These are phyloP conservation scores for Picus viridis DNA, from an alignment of 2,797 vertebrate genomes.

Conservation along the genomic window DNA sequence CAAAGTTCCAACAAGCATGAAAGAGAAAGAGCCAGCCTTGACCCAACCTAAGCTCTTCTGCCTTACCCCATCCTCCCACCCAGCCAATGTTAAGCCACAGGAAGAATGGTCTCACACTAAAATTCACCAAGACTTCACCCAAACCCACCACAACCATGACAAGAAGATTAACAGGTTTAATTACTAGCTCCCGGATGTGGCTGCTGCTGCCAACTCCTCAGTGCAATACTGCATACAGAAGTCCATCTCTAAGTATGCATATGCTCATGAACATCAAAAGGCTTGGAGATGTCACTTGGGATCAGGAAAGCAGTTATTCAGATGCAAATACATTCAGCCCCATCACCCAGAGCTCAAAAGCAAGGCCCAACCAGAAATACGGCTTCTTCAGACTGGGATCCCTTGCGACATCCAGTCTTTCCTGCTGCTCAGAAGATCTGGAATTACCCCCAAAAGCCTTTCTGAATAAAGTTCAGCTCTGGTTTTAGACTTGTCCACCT, in stretches of 20 bases:
- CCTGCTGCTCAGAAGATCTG: not conserved
- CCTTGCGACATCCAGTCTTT: not conserved
- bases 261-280: not conserved
- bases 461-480: not conserved
- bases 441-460: not conserved
- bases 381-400: not conserved
- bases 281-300: not conserved
- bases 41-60: not conserved
- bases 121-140: not conserved
- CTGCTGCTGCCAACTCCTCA: not conserved
- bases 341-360: not conserved
- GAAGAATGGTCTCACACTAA: not conserved
- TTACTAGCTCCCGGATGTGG: not conserved
- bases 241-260: not conserved
- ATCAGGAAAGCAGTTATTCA: not conserved
- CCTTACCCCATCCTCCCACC: not conserved
- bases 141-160: not conserved
- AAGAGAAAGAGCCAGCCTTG: not conserved
- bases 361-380: conserved; percentile 13
- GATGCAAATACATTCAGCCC: not conserved
- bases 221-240: not conserved
- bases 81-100: not conserved
- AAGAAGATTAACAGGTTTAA: not conserved
- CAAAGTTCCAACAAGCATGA: not conserved
- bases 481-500: not conserved